These are phyloP conservation scores for Coregonus ussuriensis DNA, from an alignment of 2,797 vertebrate species.

Conservation along the genomic window DNA sequence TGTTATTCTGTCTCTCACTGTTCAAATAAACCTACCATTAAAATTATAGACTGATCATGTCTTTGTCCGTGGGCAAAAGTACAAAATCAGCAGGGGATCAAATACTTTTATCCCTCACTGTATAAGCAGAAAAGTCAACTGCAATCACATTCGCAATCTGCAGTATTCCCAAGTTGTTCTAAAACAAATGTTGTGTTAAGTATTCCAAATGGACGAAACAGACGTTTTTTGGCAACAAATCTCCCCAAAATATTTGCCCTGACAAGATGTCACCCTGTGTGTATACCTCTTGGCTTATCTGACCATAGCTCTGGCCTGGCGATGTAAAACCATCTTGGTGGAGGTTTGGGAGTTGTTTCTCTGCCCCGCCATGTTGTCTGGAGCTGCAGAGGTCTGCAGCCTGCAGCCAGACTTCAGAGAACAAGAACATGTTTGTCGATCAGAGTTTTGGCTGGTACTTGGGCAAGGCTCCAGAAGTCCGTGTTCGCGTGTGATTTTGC, in stretches of 20 bases:
- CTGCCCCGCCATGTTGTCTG: conserved; percentile 24
- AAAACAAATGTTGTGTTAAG: neutral
- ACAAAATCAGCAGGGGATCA: too few species aligned
- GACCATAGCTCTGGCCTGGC: neutral
- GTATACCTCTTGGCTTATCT: neutral
- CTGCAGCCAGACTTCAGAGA: conserved; percentile 47
- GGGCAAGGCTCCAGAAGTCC: conserved; percentile 56
- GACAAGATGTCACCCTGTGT: neutral
- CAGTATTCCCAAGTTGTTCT: neutral
- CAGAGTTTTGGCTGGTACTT: conserved; percentile 45
- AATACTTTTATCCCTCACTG: too few species aligned
- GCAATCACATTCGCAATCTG: neutral
- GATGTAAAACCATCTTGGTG: neutral
- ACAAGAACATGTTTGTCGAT: conserved; percentile 48
- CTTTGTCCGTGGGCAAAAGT: too few species aligned
- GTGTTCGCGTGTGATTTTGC: conserved; percentile 48
- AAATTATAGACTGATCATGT: too few species aligned
- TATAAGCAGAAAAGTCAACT: neutral
- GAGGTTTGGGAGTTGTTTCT: neutral
- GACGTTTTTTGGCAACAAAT: neutral
- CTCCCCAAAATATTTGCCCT: neutral
- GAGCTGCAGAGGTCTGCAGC: conserved; percentile 43
- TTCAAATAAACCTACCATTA: too few species aligned
- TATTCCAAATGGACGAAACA: neutral
- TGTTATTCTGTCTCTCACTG: too few species aligned